Evolutionary conservation across 1,140 invertebrate species (phyloP).

Genomic region (Diprion similis): DNA sequence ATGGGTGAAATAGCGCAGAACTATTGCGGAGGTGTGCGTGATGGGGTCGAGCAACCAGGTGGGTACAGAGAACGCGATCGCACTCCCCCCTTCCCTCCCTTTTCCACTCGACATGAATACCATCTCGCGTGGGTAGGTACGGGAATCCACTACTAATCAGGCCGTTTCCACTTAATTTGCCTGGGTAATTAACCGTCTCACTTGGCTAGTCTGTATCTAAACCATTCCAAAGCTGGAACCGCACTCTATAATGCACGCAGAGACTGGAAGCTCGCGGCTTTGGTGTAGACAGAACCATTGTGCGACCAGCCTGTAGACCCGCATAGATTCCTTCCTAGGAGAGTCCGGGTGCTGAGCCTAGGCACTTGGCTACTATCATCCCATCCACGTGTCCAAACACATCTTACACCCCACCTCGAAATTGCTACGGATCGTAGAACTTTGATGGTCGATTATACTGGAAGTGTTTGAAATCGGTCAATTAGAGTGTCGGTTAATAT

Average conservation of each 20-base stretch:
- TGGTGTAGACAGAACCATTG: neutral
- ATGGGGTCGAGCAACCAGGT: neutral
- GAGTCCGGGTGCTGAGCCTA: no score
- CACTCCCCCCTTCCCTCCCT: neutral
- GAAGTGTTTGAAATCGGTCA: no score
- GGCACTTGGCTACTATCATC: no score
- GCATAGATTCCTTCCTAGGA: neutral
- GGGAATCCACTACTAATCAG: constrained; percentile 57
- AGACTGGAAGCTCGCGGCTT: neutral
- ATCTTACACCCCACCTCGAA: no score
- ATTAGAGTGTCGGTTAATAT: no score
- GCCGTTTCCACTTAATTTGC: constrained; percentile 61
- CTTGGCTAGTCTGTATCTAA: constrained; percentile 34
- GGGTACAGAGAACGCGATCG: neutral
- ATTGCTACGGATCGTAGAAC: no score
- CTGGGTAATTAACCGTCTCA: constrained; percentile 56
- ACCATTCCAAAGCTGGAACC: neutral
- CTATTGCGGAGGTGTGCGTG: neutral
- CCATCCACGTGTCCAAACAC: no score
- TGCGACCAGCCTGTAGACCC: neutral
- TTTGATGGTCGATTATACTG: no score
- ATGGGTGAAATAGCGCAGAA: neutral
- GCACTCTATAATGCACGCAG: constrained; percentile 5
- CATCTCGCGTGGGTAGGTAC: constrained; percentile 28
- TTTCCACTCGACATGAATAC: constrained; percentile 27